Evolutionary conservation across 2,888 invertebrate species (phyloP).

Genomic region (Pheosia tremula): DNA sequence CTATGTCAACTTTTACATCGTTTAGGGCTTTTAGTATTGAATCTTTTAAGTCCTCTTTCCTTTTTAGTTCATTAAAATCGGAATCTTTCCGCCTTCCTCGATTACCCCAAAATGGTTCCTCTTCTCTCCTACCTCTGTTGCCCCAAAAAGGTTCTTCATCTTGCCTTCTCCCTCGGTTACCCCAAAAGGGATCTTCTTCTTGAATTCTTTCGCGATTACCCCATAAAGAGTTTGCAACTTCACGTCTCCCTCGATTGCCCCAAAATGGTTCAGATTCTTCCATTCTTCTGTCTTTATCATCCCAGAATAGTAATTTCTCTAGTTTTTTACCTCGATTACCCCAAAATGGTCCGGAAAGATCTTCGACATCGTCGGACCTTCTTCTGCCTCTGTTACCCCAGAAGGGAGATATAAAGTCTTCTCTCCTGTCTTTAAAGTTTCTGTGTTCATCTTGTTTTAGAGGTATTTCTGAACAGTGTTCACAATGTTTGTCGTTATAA

Average conservation of each 20-base stretch:
- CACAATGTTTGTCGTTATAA: slow-evolving; percentile 46
- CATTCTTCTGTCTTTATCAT: slow-evolving; percentile 55
- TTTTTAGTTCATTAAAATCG: slow-evolving; percentile 52
- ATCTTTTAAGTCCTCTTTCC: slow-evolving; percentile 54
- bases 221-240: slow-evolving; percentile 47
- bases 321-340: slow-evolving; percentile 37
- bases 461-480: slow-evolving; percentile 27
- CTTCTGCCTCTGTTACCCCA: slow-evolving; percentile 44
- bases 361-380: slow-evolving; percentile 43
- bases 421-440: slow-evolving; percentile 41
- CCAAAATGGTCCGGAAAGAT: slow-evolving; percentile 10
- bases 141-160: slow-evolving; percentile 55
- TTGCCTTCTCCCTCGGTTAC: slow-evolving; percentile 56
- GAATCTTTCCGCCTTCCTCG: slow-evolving; percentile 58
- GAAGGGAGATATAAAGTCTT: slow-evolving; percentile 55
- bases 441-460: slow-evolving; percentile 24
- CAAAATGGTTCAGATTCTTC: slow-evolving; percentile 61
- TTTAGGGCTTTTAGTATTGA: slow-evolving; percentile 55
- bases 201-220: slow-evolving; percentile 35
- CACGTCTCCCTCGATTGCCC: slow-evolving; percentile 70
- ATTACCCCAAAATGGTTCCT: slow-evolving; percentile 48
- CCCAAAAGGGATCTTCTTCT: slow-evolving; percentile 61
- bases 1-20: slow-evolving; percentile 56
- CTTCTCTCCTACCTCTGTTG: slow-evolving; percentile 48
- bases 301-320: slow-evolving; percentile 58